Percentiles rank a stretch among this genome's conserved stretches.
These are phyloP conservation scores for Mythimna lalbum DNA, from an alignment of 2,888 invertebrate genomes.

Conservation along the genomic window DNA sequence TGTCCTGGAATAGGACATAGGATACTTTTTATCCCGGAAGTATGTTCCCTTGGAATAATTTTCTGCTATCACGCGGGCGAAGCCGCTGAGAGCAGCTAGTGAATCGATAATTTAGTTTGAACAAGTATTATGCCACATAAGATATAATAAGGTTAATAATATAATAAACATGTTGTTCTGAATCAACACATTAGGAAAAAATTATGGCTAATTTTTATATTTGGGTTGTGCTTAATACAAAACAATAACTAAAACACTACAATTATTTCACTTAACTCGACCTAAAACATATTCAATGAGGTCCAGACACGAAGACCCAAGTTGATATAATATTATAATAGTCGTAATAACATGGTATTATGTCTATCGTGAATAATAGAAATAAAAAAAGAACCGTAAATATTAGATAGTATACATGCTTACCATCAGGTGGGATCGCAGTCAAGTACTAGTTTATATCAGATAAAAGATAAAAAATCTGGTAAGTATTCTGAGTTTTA, in stretches of 20 bases:
- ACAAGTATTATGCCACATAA: neutral
- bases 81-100: no score
- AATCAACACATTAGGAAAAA: neutral
- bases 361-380: neutral
- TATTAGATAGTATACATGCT: no score
- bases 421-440: no score
- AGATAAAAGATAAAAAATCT: no score
- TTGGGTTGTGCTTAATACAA: conserved; percentile 8
- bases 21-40: no score
- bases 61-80: no score
- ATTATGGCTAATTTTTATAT: neutral
- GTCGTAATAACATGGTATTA: conserved; percentile 2
- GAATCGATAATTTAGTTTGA: no score
- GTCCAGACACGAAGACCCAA: conserved; percentile 22
- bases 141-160: neutral
- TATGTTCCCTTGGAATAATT: no score
- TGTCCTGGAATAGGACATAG: no score
- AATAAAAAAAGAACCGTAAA: conserved; percentile 1
- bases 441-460: no score
- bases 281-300: conserved; percentile 17
- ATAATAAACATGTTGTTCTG: neutral
- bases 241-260: conserved; percentile 4
- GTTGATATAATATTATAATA: conserved; percentile 16
- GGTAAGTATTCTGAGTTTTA: neutral
- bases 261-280: conserved; percentile 18